Conservation (phyloP, 1,140 invertebrate species). For the Ericerus pela region DNA sequence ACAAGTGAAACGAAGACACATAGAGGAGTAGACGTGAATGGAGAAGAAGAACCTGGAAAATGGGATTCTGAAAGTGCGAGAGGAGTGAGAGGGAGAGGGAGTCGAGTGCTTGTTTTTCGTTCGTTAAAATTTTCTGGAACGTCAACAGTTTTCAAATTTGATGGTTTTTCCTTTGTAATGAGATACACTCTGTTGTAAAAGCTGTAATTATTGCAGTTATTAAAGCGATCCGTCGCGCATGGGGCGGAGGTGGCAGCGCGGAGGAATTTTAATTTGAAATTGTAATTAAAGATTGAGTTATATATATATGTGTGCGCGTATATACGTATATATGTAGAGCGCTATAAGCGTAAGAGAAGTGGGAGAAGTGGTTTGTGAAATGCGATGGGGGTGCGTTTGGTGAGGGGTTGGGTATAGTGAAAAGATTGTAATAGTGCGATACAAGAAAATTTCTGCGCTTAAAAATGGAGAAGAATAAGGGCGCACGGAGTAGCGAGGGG, state of each 20-base stretch:
- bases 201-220: slow-evolving; percentile 10
- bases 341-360: too few species aligned
- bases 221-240: slow-evolving; percentile 2
- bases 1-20: too few species aligned
- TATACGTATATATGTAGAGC: too few species aligned
- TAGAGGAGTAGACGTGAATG: too few species aligned
- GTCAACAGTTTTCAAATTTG: slow-evolving; percentile 12
- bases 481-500: too few species aligned
- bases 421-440: not conserved
- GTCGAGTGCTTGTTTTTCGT: not conserved
- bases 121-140: slow-evolving; percentile 7
- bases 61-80: too few species aligned
- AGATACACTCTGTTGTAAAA: not conserved
- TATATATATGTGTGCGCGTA: too few species aligned
- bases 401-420: slow-evolving; percentile 2
- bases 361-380: too few species aligned
- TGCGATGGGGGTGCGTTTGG: too few species aligned
- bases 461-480: too few species aligned
- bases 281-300: slow-evolving; percentile 12
- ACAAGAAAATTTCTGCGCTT: slow-evolving; percentile 1
- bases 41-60: too few species aligned
- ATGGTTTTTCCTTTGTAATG: slow-evolving; percentile 11
- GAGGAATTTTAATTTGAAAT: slow-evolving; percentile 12
- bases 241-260: not conserved
- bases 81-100: too few species aligned